phyloP scores from a whole-genome alignment of 2,797 vertebrate species.

The Chelidonichthys spinosus region DNA sequence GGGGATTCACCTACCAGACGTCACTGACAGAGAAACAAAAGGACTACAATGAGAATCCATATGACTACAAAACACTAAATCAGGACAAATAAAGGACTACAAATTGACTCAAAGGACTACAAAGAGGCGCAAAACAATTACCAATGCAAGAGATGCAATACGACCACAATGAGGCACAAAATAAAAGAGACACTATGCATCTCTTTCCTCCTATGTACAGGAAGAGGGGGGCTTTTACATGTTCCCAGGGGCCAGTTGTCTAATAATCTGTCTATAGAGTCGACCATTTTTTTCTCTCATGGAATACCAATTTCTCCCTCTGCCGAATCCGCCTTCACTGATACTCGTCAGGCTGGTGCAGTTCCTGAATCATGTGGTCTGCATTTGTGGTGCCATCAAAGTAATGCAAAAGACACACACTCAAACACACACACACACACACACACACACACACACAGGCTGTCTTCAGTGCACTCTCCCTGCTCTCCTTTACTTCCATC shows the following conservation, averaged over 20 bases:
- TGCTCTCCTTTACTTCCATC: slow-evolving; percentile 37
- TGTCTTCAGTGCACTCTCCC: slow-evolving; percentile 17
- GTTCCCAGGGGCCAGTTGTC: not conserved
- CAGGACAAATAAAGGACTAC: not conserved
- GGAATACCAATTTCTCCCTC: not conserved
- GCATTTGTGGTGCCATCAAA: slow-evolving; percentile 23
- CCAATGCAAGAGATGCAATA: not conserved
- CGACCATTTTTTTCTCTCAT: not conserved
- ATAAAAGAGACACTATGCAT: not conserved
- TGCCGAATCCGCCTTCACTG: not conserved
- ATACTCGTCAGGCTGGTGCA: slow-evolving; percentile 36
- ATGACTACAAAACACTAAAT: not conserved
- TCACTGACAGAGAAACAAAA: not conserved
- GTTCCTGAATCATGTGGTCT: slow-evolving; percentile 38
- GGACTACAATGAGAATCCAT: not conserved
- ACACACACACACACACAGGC: slow-evolving; percentile 7
- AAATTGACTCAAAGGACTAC: not conserved
- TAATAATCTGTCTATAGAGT: slow-evolving; percentile 12
- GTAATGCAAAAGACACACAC: slow-evolving; percentile 33
- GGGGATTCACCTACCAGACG: not conserved
- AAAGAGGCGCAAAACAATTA: not conserved
- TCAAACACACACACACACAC: slow-evolving; percentile 2
- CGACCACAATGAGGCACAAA: not conserved
- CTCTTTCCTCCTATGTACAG: not conserved
- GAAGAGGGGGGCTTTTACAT: not conserved